Conservation (phyloP, 1,140 invertebrate genomes). For the Eumeta japonica region DNA sequence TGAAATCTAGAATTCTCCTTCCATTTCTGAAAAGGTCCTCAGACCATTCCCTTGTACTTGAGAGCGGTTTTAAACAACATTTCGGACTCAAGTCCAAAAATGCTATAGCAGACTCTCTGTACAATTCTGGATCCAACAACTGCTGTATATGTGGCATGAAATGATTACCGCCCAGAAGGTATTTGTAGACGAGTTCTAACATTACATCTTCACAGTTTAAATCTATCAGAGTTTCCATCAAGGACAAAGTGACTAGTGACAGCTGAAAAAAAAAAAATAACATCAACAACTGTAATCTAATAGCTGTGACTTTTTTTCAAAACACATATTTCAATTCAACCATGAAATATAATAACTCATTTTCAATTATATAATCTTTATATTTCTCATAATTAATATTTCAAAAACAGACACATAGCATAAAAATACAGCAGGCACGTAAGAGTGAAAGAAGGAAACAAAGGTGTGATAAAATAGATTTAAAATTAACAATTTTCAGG, state of each 20-base stretch:
- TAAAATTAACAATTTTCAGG: too few species aligned
- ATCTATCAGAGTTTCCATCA: conserved; percentile 89
- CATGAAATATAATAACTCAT: not conserved
- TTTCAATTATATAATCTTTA: too few species aligned
- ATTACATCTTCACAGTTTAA: conserved; percentile 97
- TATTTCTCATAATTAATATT: too few species aligned
- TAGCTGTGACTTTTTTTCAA: not conserved
- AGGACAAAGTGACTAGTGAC: conserved; percentile 83
- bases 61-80: conserved; percentile 31
- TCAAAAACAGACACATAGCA: too few species aligned
- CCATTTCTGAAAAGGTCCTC: conserved; percentile 35
- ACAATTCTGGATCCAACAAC: conserved; percentile 76
- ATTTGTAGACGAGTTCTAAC: conserved; percentile 86
- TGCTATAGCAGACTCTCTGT: conserved; percentile 78
- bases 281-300: too few species aligned
- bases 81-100: conserved; percentile 75
- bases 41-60: conserved; percentile 34
- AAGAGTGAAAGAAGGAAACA: too few species aligned
- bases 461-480: too few species aligned
- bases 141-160: conserved; percentile 75
- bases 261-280: conserved; percentile 62
- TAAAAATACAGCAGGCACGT: too few species aligned
- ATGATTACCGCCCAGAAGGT: conserved; percentile 86
- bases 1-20: conserved; percentile 32
- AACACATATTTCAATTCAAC: not conserved